phyloP scores from a whole-genome alignment of 2,113 vertebrate species.

The Crotalus horridus region DNA sequence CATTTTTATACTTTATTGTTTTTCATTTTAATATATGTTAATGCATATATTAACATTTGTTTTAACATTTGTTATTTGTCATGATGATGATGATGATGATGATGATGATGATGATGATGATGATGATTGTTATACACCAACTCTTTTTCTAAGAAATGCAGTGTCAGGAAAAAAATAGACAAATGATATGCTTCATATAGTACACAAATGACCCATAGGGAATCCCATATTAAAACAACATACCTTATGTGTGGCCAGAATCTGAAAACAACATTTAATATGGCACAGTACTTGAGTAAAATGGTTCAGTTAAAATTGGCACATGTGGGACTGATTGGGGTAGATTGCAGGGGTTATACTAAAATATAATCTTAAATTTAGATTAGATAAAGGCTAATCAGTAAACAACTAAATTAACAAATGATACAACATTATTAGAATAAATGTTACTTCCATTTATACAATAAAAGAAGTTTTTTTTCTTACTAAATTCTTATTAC shows the following conservation, averaged over 20 bases:
- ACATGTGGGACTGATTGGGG: no score
- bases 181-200: background rate
- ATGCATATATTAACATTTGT: background rate
- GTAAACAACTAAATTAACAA: no score
- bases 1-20: background rate
- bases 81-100: no score
- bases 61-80: background rate
- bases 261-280: no score
- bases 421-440: background rate
- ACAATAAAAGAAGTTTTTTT: background rate
- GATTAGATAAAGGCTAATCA: no score
- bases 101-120: background rate
- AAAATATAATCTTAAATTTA: no score
- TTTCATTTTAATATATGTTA: background rate
- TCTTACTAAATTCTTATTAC: background rate
- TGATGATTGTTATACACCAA: background rate
- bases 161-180: background rate
- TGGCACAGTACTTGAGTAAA: no score
- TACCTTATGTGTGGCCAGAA: no score
- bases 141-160: background rate
- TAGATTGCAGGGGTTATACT: no score
- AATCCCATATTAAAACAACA: no score
- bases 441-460: background rate
- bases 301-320: no score
- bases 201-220: no score